Conservation (phyloP, 2,113 vertebrate species). For the Corythornis vintsioides region DNA sequence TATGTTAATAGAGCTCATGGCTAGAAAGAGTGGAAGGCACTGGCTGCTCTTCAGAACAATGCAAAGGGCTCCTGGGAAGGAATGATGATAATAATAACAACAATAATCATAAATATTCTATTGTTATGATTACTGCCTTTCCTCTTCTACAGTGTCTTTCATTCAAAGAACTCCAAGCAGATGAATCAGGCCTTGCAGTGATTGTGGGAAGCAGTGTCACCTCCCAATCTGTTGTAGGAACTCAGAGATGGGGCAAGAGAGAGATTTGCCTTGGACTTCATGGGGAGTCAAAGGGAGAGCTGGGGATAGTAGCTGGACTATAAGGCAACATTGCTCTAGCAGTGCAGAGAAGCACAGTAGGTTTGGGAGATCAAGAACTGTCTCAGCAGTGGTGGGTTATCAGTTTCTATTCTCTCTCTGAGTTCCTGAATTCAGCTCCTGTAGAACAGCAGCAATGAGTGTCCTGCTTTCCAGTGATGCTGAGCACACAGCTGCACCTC, state of each 20-base stretch:
- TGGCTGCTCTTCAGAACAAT: background rate
- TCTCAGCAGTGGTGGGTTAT: background rate
- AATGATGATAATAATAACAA: background rate
- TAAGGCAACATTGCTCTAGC: background rate
- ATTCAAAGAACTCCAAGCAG: background rate
- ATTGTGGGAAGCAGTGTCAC: background rate
- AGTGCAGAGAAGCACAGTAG: background rate
- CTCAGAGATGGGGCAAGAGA: background rate
- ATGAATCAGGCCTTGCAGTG: background rate
- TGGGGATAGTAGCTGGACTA: background rate
- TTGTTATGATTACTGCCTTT: background rate
- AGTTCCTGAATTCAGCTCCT: background rate
- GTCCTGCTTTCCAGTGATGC: background rate
- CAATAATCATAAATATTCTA: background rate
- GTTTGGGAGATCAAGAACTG: background rate
- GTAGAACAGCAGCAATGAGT: background rate
- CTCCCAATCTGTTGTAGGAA: background rate
- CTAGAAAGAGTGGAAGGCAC: slow-evolving; percentile 33
- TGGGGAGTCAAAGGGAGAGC: background rate
- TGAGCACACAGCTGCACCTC: background rate
- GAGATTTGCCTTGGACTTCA: background rate
- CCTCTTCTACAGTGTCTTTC: background rate
- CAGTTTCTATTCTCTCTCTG: background rate
- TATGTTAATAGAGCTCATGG: slow-evolving; percentile 39
- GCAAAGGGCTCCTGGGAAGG: background rate